Conservation (phyloP, 2,797 vertebrate genomes). For the Scolopax rusticola region DNA sequence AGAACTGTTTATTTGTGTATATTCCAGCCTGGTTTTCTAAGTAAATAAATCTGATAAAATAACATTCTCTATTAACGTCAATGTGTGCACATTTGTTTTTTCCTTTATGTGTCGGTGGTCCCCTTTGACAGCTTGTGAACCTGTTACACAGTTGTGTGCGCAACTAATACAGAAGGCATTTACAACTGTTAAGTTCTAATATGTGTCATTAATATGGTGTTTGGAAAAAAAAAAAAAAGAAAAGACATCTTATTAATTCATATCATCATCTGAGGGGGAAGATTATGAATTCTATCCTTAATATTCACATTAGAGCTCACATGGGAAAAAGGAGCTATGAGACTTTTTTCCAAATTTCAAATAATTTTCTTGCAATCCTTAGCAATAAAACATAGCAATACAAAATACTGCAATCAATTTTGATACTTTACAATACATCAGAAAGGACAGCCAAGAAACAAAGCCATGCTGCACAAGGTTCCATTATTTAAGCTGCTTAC, state of each 20-base stretch:
- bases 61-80: not conserved
- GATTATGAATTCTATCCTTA: not conserved
- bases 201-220: not conserved
- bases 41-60: not conserved
- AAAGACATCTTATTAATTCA: not conserved
- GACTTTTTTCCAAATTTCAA: not conserved
- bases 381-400: not conserved
- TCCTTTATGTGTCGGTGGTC: not conserved
- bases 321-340: not conserved
- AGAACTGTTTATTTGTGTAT: not conserved
- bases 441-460: not conserved
- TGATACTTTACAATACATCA: not conserved
- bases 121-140: not conserved
- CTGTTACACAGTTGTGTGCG: not conserved
- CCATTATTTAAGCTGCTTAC: not conserved
- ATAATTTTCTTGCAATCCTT: not conserved
- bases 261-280: not conserved
- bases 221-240: not conserved
- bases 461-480: not conserved
- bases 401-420: not conserved
- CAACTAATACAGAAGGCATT: not conserved
- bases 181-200: not conserved
- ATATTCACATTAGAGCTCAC: not conserved
- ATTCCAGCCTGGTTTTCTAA: not conserved
- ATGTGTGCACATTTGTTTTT: accelerated